Percentiles rank a stretch among this genome's conserved stretches.
Evolutionary conservation across 2,113 vertebrate genomes (phyloP).

Genomic region (Pelodiscus sinensis): DNA sequence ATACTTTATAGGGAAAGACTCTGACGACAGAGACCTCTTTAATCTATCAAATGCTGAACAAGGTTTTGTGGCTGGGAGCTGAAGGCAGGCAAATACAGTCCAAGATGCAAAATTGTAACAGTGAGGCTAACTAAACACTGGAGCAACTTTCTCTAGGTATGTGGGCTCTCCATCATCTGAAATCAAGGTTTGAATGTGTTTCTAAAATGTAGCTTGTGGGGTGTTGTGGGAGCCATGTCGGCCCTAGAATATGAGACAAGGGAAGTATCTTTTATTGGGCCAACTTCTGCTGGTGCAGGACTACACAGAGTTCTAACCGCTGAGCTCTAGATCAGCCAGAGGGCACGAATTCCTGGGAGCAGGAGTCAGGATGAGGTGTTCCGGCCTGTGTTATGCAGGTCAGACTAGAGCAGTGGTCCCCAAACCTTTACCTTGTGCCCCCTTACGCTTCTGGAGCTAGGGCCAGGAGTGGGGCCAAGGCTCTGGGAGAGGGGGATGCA

Average conservation of each 20-base stretch:
- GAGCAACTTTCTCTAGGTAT: not conserved
- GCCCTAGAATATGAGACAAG: no score
- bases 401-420: no score
- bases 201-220: not conserved
- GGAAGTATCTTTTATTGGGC: no score
- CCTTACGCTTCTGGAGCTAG: no score
- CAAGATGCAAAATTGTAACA: accelerated
- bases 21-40: not conserved
- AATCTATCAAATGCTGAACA: not conserved
- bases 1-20: not conserved
- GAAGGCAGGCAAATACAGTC: not conserved
- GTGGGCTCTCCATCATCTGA: not conserved
- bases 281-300: no score
- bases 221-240: no score
- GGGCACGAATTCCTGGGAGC: not conserved
- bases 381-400: no score
- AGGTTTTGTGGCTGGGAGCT: accelerated
- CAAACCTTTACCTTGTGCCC: no score
- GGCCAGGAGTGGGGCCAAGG: no score
- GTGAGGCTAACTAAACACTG: not conserved
- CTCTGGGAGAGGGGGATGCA: no score
- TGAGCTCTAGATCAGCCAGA: not conserved
- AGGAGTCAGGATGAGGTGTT: no score
- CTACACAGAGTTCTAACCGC: not conserved
- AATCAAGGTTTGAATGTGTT: not conserved